These are phyloP conservation scores for Probosciger aterrimus DNA, from an alignment of 2,113 vertebrate genomes.

Conservation along the genomic window DNA sequence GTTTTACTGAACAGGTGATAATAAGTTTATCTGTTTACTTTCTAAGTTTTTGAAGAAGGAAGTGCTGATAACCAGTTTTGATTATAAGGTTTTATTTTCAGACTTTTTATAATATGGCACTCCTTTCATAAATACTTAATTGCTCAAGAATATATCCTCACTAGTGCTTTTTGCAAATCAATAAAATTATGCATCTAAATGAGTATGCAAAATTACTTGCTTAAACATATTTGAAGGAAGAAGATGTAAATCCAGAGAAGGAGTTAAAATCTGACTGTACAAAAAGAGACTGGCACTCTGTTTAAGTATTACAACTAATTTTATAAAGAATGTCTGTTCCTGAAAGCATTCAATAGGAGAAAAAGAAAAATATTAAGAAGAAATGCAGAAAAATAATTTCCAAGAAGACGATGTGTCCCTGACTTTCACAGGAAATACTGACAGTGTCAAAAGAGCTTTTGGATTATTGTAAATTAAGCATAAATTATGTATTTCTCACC, in stretches of 20 bases:
- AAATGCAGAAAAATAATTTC: not conserved
- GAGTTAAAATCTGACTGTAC: not conserved
- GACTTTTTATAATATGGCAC: not conserved
- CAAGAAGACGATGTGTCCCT: not conserved
- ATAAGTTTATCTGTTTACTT: not conserved
- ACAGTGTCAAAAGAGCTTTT: not conserved
- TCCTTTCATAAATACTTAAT: not conserved
- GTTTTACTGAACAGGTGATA: not conserved
- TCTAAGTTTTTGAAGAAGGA: not conserved
- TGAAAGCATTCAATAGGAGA: not conserved
- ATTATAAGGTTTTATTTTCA: not conserved
- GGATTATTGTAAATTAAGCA: not conserved
- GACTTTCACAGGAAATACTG: not conserved
- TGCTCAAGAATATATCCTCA: not conserved
- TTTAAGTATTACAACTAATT: not conserved
- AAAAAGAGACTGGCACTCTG: not conserved
- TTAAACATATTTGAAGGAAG: not conserved
- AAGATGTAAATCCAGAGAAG: not conserved
- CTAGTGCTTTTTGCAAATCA: not conserved
- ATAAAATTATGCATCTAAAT: not conserved
- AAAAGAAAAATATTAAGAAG: not conserved
- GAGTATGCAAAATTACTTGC: not conserved
- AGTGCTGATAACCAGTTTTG: not conserved
- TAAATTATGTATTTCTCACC: not conserved
- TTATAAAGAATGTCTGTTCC: not conserved